Evolutionary conservation across 2,113 vertebrate genomes (phyloP).

Genomic region (Australoheros scitulus): DNA sequence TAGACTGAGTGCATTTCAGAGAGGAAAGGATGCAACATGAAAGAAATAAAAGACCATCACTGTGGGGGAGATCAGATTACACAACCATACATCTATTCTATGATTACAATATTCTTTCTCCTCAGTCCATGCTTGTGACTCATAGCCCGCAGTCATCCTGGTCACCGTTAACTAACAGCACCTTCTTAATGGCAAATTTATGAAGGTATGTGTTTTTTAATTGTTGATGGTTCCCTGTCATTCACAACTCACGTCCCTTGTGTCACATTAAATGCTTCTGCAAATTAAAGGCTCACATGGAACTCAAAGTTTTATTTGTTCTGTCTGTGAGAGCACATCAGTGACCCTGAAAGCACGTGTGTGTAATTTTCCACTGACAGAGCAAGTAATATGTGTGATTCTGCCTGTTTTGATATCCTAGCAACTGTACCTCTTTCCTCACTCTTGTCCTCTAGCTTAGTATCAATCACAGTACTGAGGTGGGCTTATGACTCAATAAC

Average conservation of each 20-base stretch:
- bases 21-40: background rate
- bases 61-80: conserved; percentile 1
- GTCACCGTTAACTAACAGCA: conserved; percentile 29
- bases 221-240: conserved; percentile 59
- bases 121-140: conserved; percentile 10
- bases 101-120: background rate
- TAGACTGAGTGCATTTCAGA: background rate
- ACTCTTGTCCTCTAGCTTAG: conserved; percentile 25
- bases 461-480: conserved; percentile 7
- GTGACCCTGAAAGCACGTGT: conserved; percentile 22
- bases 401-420: conserved; percentile 43
- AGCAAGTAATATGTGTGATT: conserved; percentile 12
- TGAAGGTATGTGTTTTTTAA: conserved; percentile 25
- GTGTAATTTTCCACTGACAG: conserved; percentile 50
- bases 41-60: background rate
- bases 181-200: conserved; percentile 26
- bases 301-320: conserved; percentile 33
- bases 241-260: conserved; percentile 46
- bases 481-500: conserved; percentile 42
- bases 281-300: conserved; percentile 58
- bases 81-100: background rate
- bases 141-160: background rate
- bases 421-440: conserved; percentile 40
- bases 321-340: conserved; percentile 25
- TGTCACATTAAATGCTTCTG: conserved; percentile 28